Evolutionary conservation across 1,140 invertebrate species (phyloP).

Genomic region (Drosophila quadrilineata): DNA sequence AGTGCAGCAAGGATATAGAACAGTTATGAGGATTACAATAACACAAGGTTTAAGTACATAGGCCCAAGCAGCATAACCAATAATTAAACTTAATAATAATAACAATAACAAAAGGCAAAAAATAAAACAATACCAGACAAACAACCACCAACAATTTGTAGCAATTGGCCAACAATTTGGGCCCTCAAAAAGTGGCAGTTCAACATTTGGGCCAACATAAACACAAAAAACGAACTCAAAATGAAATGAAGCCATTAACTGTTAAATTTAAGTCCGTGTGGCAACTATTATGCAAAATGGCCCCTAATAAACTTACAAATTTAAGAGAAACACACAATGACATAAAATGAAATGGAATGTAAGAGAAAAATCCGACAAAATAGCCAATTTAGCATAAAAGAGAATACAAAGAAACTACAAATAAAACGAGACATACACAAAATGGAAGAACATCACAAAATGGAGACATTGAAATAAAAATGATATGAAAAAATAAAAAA

Average conservation of each 20-base stretch:
- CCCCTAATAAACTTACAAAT: conserved; percentile 52
- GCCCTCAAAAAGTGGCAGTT: conserved; percentile 18
- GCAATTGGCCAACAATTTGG: background rate
- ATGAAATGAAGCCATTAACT: too few species aligned
- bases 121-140: conserved; percentile 36
- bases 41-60: conserved; percentile 71
- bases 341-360: too few species aligned
- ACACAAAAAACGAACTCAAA: too few species aligned
- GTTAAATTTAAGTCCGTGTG: conserved; percentile 60
- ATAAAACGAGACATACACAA: too few species aligned
- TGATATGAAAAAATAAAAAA: too few species aligned
- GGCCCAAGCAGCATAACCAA: conserved; percentile 73
- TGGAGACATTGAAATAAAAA: conserved; percentile 67
- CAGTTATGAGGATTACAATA: conserved; percentile 54
- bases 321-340: conserved; percentile 46
- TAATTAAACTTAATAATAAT: conserved; percentile 34
- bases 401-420: conserved; percentile 37
- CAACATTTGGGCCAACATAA: conserved; percentile 28
- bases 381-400: conserved; percentile 77
- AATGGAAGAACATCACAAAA: too few species aligned
- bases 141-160: conserved; percentile 19
- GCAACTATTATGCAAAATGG: conserved; percentile 9
- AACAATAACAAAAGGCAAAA: conserved; percentile 20
- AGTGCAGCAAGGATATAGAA: too few species aligned
- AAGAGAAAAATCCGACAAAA: conserved; percentile 70